Evolutionary conservation across 2,797 vertebrate genomes (phyloP), one percentile per base, ranked within the genome.

Genomic region (Mus minutoides): DNA sequence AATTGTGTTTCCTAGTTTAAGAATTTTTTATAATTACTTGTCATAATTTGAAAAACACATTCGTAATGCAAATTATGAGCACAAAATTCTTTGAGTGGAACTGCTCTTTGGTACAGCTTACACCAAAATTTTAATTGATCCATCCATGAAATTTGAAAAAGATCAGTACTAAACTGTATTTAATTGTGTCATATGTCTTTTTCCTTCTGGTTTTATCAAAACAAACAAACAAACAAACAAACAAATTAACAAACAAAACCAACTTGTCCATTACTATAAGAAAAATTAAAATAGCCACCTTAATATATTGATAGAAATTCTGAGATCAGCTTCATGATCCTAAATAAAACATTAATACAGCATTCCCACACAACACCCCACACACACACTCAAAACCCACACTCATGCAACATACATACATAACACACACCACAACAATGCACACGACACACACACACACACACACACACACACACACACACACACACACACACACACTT

Each of bases 41-140:
- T 91, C 60, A 73, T 67, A 24, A n/a, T 2, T 92, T 21, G 14
- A 82, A 91, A 90, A 4, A 7, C 62, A 17, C 90, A 9, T 76
- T 90, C 92, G 37, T 17, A 73, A 94, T 88, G 71, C 8, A 69
- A 58, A 64, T 4, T 56, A 69, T 77, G 26, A 92, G 79, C 90
- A 84, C 67, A 84, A 87, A 92, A 76, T 75, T 56, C 62, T 95
- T 88, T 46, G 87, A 77, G 62, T 58, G 3, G 3, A 94, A 62
- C 7, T 83, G 3, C 34, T 77, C 71, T 88, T 78, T 43, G 54
- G 54, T 76, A 90, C 24, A 82, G 26, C 34, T 90, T 88, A 69
- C 73, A 85, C 54, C 8, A 78, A 75, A 62, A 56, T 85, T 94
- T 92, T 75, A 69, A 79, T 85, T 80, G 4, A 40, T 88, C 8